Conservation (phyloP, 2,888 invertebrate species). For the Chelonus formosanus region DNA sequence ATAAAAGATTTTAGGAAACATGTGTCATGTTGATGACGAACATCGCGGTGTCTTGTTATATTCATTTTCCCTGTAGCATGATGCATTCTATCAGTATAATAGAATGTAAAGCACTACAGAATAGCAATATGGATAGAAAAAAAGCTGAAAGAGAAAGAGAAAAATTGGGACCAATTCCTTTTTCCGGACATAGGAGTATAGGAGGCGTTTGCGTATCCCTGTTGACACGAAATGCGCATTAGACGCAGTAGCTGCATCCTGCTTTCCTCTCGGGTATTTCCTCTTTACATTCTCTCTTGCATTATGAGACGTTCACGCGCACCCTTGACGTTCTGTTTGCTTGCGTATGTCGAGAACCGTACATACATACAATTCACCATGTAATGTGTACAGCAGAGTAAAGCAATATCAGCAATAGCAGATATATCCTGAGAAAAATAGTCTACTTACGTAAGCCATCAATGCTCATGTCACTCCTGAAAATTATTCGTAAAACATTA, state of each 20-base stretch:
- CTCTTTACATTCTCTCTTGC: constrained; percentile 32
- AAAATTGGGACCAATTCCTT: constrained; percentile 41
- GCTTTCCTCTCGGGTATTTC: constrained; percentile 33
- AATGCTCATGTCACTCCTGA: no score
- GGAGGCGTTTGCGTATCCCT: constrained; percentile 46
- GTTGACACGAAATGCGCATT: constrained; percentile 63
- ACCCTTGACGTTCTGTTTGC: constrained; percentile 17
- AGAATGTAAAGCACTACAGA: constrained; percentile 11
- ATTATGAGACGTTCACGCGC: constrained; percentile 26
- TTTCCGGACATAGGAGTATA: constrained; percentile 38
- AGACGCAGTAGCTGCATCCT: constrained; percentile 52
- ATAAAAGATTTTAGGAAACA: constrained; percentile 1
- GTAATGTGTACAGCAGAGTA: constrained; percentile 2
- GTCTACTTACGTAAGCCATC: background rate
- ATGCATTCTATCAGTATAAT: constrained; percentile 25
- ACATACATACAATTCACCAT: constrained; percentile 12
- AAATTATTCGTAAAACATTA: no score
- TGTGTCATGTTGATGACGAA: constrained; percentile 10
- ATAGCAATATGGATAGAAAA: constrained; percentile 3
- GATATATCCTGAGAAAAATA: constrained; percentile 13
- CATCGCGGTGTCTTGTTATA: constrained; percentile 12
- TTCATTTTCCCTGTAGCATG: constrained; percentile 17
- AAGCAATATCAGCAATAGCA: constrained; percentile 11
- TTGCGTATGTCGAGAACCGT: constrained; percentile 7
- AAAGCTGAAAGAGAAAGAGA: constrained; percentile 11